Evolutionary conservation across 2,888 invertebrate genomes (phyloP).

Genomic region (Augochlorella aurata): DNA sequence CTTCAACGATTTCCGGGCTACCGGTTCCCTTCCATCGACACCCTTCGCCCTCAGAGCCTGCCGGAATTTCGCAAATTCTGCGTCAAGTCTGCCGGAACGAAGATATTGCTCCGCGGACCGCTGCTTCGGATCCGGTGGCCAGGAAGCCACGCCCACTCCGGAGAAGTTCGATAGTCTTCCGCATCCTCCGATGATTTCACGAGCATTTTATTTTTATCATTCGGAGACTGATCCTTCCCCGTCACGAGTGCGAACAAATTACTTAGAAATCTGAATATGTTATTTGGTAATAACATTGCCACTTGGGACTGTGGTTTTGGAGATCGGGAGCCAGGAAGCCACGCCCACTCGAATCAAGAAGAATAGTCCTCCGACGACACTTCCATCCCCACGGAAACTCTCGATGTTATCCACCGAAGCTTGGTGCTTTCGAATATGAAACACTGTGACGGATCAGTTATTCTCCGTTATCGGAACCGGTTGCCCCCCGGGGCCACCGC

Average conservation of each 20-base stretch:
- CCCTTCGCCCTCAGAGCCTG: not conserved
- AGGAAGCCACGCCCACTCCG: not conserved
- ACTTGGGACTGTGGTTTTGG: too few species aligned
- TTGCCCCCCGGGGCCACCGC: not conserved
- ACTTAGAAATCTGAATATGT: too few species aligned
- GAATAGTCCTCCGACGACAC: too few species aligned
- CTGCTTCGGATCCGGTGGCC: not conserved
- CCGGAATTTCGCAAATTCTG: not conserved
- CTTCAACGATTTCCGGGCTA: constrained; percentile 43
- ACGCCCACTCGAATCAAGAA: not conserved
- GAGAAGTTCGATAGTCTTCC: too few species aligned
- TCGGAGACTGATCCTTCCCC: too few species aligned
- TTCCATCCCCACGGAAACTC: not conserved
- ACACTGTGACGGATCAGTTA: too few species aligned
- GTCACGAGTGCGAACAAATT: too few species aligned
- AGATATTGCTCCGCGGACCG: not conserved
- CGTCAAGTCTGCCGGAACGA: not conserved
- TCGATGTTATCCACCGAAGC: not conserved
- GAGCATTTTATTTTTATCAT: too few species aligned
- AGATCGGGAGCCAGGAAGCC: not conserved
- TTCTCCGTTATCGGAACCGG: too few species aligned
- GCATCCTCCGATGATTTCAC: too few species aligned
- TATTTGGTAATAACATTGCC: too few species aligned
- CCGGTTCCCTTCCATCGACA: constrained; percentile 14
- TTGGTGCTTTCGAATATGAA: not conserved